Percentiles rank a stretch among this genome's conserved stretches.
phyloP scores from a whole-genome alignment of 2,113 vertebrate species.

The Vireo altiloquus region DNA sequence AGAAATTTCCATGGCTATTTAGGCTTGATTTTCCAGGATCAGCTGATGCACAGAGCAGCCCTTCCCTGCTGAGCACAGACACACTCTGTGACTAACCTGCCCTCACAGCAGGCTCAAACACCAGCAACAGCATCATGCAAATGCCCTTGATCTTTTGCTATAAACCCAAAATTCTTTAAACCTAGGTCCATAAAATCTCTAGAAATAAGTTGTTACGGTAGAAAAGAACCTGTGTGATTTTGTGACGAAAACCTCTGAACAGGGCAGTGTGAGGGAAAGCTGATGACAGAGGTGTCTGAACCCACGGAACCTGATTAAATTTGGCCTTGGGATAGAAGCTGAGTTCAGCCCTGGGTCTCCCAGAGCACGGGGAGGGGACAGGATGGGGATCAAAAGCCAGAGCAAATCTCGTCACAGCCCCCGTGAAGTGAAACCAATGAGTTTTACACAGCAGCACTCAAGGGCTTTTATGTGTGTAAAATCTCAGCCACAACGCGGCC shows the following conservation, averaged over 20 bases:
- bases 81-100: not conserved
- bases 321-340: not conserved
- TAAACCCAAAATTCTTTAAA: not conserved
- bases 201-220: not conserved
- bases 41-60: not conserved
- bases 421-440: conserved; percentile 39
- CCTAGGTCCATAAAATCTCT: not conserved
- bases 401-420: not conserved
- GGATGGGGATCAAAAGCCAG: not conserved
- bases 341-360: not conserved
- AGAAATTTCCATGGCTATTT: not conserved
- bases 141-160: not conserved
- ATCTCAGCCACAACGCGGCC: not conserved
- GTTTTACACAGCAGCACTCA: not conserved
- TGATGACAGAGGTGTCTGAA: not conserved
- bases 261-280: not conserved
- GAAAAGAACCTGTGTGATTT: not conserved
- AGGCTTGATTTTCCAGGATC: not conserved
- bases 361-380: not conserved
- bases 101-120: not conserved
- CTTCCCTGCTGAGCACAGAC: not conserved
- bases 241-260: not conserved
- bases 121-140: not conserved
- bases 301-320: not conserved
- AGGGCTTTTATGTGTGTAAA: conserved; percentile 12